Evolutionary conservation across 37 sponge, comb jelly and placozoan species (phyloP), one percentile per base, ranked within the genome.

Genomic region (Axinella damicornis): DNA sequence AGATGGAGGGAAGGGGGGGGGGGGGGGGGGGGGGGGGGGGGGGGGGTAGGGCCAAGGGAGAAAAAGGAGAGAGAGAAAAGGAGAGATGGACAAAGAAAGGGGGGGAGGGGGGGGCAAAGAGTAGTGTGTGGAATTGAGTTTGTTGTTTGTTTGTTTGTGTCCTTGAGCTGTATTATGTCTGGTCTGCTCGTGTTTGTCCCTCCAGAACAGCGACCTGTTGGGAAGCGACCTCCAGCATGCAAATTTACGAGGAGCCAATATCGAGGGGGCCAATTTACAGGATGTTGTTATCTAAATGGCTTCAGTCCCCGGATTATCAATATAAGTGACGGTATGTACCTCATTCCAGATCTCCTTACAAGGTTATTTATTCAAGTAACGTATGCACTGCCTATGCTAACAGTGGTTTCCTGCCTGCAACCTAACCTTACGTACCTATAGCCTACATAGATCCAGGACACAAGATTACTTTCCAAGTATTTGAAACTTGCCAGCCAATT

Each of bases 231-330:
- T 96, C 46, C 88, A 86, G 41, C 89, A 92, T 78, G 88, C 96
- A 18, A 96, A 96, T 65, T 70, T 96, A 24, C n/a, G 96, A 53
- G 96, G 96, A 60, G 90, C 96, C 32, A 96, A 96, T 57, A 37
- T 96, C 39, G 76, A 79, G 24, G 87, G 79, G 36, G 80, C 93
- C 21, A 92, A 92, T 54, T 80, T 96, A n/a, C 76, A 83, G 56
- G 90, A 92, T 78, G 90, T 96, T 57, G 81, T 76, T 19, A 46
- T 85, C 33, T 85, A 85, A 52, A 19, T 24, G 41, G 38, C 39
- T 37, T 19, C 20, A 68, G 22, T 34, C 46, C 46, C 46, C 46
- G 46, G 46, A 46, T 46, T 46, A 9, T 46, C 46, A 46, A 46
- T 46, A 46, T 46, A 46, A 46, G 46, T 46, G 46, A 16, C 20